phyloP scores from a whole-genome alignment of 2,113 vertebrate genomes.

The Eidolon helvum region DNA sequence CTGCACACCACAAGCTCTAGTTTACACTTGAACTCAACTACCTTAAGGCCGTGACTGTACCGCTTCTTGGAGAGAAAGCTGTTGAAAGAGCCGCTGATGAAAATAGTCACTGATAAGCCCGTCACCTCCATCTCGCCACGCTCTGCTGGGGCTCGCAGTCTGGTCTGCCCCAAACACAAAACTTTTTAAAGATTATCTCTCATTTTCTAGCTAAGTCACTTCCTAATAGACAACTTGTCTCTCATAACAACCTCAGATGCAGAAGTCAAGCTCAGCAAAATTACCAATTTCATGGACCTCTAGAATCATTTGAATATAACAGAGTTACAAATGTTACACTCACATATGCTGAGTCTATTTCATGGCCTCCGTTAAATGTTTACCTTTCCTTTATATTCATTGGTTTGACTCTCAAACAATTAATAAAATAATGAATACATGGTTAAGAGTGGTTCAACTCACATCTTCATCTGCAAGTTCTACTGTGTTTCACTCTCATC shows the following conservation, averaged over 20 bases:
- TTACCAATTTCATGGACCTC: not conserved
- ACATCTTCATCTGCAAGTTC: not conserved
- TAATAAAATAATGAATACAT: not conserved
- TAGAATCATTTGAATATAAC: not conserved
- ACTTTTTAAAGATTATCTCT: not conserved
- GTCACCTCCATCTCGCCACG: conserved; percentile 81
- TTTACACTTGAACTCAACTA: conserved; percentile 92
- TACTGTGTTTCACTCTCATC: not conserved
- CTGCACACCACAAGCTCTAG: conserved; percentile 90
- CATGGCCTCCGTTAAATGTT: not conserved
- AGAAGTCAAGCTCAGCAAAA: not conserved
- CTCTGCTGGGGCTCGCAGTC: not conserved
- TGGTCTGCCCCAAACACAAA: not conserved
- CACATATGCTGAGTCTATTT: not conserved
- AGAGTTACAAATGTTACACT: not conserved
- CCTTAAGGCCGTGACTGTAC: conserved; percentile 87
- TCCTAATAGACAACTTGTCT: not conserved
- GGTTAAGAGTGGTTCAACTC: not conserved
- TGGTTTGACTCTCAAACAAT: not conserved
- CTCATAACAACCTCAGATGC: not conserved
- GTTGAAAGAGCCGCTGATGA: conserved; percentile 88
- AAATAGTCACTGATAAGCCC: conserved; percentile 86
- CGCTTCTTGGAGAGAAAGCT: conserved; percentile 85
- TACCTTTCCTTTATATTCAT: not conserved
- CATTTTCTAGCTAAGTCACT: not conserved